Evolutionary conservation across 2,113 vertebrate genomes (phyloP).

Genomic region (Apaloderma vittatum): DNA sequence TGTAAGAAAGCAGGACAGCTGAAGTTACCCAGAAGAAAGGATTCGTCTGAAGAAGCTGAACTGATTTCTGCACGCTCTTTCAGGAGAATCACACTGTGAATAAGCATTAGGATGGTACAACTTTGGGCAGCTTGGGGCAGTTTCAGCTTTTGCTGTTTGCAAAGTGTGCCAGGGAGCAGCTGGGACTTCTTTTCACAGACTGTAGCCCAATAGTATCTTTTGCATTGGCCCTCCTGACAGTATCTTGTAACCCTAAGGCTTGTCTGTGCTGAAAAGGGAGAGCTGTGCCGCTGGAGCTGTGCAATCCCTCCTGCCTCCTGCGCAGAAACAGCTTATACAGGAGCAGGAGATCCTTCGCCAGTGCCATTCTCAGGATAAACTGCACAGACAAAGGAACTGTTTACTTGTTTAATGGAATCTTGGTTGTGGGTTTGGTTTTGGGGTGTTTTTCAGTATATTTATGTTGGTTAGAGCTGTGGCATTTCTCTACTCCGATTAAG

Average conservation of each 20-base stretch:
- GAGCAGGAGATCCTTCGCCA: neutral
- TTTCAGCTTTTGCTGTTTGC: neutral
- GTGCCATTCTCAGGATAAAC: neutral
- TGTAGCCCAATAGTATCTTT: neutral
- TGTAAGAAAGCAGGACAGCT: neutral
- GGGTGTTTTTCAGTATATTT: neutral
- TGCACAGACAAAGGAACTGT: neutral
- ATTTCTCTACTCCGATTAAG: neutral
- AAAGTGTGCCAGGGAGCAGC: neutral
- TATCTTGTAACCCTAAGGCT: neutral
- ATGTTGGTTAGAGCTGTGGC: neutral
- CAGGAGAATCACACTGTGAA: neutral
- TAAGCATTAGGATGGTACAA: neutral
- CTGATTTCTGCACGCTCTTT: neutral
- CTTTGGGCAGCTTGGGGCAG: fast-evolving
- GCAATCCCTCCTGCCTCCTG: neutral
- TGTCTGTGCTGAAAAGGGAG: neutral
- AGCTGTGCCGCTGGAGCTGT: neutral
- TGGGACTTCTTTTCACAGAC: neutral
- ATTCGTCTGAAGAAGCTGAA: neutral
- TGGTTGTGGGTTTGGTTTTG: neutral
- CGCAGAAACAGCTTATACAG: neutral
- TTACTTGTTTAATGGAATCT: neutral
- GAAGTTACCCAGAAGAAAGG: neutral
- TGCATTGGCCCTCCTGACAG: neutral